Conservation (phyloP, 2,113 vertebrate genomes). For the Cebus imitator region DNA sequence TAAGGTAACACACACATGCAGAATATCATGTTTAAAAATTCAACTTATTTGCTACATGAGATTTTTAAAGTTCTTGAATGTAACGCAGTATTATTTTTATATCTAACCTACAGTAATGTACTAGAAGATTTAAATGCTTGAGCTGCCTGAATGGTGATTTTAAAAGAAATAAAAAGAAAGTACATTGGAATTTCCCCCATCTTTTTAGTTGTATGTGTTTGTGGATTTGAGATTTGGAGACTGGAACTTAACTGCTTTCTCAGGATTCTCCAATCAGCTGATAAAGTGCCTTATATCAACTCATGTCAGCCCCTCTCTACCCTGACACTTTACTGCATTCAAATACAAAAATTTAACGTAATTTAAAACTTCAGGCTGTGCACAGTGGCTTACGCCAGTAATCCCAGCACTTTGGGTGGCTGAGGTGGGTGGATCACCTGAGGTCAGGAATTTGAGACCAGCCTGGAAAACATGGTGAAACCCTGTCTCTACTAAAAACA, state of each 20-base stretch:
- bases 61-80: background rate
- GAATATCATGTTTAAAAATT: background rate
- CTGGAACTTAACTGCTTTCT: background rate
- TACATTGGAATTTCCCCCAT: background rate
- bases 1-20: background rate
- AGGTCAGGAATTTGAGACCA: too few relatives aligned
- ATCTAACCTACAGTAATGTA: background rate
- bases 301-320: background rate
- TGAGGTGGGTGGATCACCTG: too few relatives aligned
- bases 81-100: background rate
- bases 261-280: background rate
- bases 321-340: background rate
- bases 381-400: too few relatives aligned
- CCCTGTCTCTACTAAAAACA: too few relatives aligned
- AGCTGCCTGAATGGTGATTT: background rate
- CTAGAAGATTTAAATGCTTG: background rate
- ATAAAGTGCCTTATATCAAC: rapidly evolving
- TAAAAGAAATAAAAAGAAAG: background rate
- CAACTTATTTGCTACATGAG: background rate
- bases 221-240: background rate
- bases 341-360: background rate
- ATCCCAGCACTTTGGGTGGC: too few relatives aligned
- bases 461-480: too few relatives aligned
- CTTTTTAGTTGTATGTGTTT: background rate
- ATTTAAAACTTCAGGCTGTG: background rate